Evolutionary conservation across 2,888 invertebrate species (phyloP).

Genomic region (Epirrhoe tristata): DNA sequence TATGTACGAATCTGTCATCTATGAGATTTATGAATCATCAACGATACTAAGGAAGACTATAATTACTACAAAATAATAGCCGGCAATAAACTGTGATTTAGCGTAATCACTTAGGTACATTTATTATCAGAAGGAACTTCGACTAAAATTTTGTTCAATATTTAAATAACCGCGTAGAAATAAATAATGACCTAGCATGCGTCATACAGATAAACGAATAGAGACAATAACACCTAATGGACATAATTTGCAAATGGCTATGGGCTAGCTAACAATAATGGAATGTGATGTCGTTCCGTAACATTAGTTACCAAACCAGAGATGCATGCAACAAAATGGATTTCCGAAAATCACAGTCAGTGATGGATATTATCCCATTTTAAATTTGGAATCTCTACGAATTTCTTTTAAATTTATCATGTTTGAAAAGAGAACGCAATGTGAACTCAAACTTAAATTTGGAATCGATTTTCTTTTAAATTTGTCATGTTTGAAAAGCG

Average conservation of each 20-base stretch:
- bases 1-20: not conserved
- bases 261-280: not conserved
- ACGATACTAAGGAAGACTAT: not conserved
- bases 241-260: not conserved
- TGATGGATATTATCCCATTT: no score
- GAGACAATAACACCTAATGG: not conserved
- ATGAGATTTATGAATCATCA: constrained; percentile 3
- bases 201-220: constrained; percentile 3
- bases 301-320: not conserved
- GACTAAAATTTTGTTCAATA: not conserved
- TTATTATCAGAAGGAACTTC: not conserved
- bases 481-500: not conserved
- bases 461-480: not conserved
- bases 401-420: no score
- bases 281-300: constrained; percentile 2
- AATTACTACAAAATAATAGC: constrained; percentile 1
- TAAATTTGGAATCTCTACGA: no score
- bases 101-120: not conserved
- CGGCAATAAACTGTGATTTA: not conserved
- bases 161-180: not conserved
- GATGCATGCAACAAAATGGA: not conserved
- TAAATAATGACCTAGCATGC: not conserved
- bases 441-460: not conserved
- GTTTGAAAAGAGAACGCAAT: no score
- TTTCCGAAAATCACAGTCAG: no score